Base-by-base conservation (phyloP, 1,140 invertebrate genomes). In the Mamestra configurata region DNA sequence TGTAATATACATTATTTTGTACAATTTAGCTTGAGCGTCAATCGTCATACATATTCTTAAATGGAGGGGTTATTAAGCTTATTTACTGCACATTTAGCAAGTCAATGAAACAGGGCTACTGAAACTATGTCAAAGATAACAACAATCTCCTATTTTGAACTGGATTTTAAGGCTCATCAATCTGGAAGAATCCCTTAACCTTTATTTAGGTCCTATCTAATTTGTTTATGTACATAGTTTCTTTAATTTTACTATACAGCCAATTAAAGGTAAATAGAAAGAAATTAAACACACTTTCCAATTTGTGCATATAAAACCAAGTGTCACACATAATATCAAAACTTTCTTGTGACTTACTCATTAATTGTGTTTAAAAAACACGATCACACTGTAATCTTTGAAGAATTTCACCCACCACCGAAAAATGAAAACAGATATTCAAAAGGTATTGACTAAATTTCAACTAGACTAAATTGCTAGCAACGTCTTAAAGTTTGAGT, bases 1-100 rank as follows among this genome's bases (percentile, higher is more conserved):
- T 20, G 27, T 61, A 43, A 18, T 7, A 68, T 46, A 46, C 59
- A 68, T 24, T 27, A 27, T 68, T 61, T 68, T 68, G 64, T 68
- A 68, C 64, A 68, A 68, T 68, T 22, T 15, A 24, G 11, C 20
- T 68, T 68, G 64, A 68, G 64, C 64, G 46, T 68, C 37, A 68
- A 43, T 68, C 22, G 40, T 68, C 64, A 68, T 27, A 68, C 64
- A 68, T 24, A 46, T 68, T 68, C 35, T 68, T 10, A 27, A 40
- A 46, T 68, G 4, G 15, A 43, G 40, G 64, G 64, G 22, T 11
- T 68, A 49, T 22, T 24, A 24, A 68, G 22, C 20, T n/a, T 22
- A 68, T 68, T 43, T 35, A 61, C 57, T 68, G 40, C 64, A 68
- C 37, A 68, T 24, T 68, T 68, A 46, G 64, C 64, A 68, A 68